These are phyloP conservation scores for Bombus waltoni DNA, from an alignment of 1,140 invertebrate species.

Conservation along the genomic window DNA sequence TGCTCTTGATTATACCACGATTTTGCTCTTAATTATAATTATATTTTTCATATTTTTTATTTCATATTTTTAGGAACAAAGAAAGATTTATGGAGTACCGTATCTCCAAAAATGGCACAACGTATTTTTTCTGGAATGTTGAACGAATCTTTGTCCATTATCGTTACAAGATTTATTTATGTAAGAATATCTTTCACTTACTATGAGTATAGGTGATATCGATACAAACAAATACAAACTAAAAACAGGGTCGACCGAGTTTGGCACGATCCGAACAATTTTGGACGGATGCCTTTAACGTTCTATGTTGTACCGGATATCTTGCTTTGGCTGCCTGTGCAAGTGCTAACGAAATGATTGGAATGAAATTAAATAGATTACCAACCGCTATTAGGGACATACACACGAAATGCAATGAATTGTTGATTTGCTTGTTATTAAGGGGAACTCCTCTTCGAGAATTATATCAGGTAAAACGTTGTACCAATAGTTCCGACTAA, in stretches of 20 bases:
- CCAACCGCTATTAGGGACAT: constrained; percentile 88
- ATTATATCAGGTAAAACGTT: constrained; percentile 86
- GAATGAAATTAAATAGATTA: constrained; percentile 83
- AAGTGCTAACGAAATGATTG: constrained; percentile 85
- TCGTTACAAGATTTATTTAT: constrained; percentile 89
- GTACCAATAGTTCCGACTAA: neutral
- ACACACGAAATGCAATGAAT: constrained; percentile 90
- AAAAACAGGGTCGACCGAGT: constrained; percentile 84
- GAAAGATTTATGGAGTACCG: constrained; percentile 90
- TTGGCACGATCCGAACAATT: constrained; percentile 85
- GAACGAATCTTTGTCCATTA: constrained; percentile 90
- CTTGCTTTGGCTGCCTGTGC: constrained; percentile 86
- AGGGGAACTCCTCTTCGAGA: constrained; percentile 88
- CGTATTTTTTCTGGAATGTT: constrained; percentile 90
- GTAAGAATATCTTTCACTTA: constrained; percentile 77
- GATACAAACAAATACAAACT: neutral
- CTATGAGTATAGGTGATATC: neutral
- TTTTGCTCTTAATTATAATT: neutral
- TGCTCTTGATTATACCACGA: no score
- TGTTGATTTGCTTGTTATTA: constrained; percentile 87
- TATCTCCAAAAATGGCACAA: constrained; percentile 91
- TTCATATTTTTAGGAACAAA: constrained; percentile 84
- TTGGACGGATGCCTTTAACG: constrained; percentile 89
- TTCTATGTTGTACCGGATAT: constrained; percentile 88
- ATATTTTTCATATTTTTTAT: neutral